Conservation (phyloP, 2,797 vertebrate species). For the Pogonophryne albipinna region DNA sequence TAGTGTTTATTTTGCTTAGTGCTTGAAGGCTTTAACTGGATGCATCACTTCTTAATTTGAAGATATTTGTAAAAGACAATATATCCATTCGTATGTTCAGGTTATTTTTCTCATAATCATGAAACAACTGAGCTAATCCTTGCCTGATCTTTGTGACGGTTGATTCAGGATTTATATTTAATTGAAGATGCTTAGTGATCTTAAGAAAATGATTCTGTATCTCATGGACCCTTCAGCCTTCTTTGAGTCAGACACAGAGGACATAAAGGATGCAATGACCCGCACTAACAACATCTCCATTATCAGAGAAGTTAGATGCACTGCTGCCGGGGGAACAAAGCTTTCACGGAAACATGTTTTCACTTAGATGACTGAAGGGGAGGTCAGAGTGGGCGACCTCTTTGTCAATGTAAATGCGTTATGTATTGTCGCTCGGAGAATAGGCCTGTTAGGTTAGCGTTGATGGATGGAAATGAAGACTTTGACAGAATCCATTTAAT, state of each 20-base stretch:
- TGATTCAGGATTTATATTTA: background rate
- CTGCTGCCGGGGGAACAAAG: background rate
- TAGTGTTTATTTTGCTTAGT: too few relatives aligned
- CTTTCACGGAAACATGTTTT: background rate
- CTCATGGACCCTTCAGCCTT: background rate
- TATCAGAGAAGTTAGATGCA: slow-evolving; percentile 8
- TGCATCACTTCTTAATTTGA: background rate
- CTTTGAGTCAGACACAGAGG: background rate
- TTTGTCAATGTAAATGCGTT: background rate
- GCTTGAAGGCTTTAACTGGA: background rate
- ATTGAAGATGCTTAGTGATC: too few relatives aligned
- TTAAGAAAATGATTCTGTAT: background rate
- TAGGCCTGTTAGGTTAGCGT: background rate
- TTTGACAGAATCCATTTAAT: slow-evolving; percentile 30
- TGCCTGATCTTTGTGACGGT: background rate
- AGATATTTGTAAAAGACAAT: background rate
- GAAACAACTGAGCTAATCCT: background rate
- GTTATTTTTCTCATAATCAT: background rate
- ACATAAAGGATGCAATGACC: background rate
- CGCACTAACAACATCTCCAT: background rate
- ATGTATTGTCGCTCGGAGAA: slow-evolving; percentile 2
- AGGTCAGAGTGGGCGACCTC: background rate
- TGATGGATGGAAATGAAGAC: slow-evolving; percentile 26
- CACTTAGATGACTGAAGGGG: background rate
- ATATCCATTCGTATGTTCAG: background rate